phyloP scores from a whole-genome alignment of 2,797 vertebrate species.

The Pipistrellus kuhlii region DNA sequence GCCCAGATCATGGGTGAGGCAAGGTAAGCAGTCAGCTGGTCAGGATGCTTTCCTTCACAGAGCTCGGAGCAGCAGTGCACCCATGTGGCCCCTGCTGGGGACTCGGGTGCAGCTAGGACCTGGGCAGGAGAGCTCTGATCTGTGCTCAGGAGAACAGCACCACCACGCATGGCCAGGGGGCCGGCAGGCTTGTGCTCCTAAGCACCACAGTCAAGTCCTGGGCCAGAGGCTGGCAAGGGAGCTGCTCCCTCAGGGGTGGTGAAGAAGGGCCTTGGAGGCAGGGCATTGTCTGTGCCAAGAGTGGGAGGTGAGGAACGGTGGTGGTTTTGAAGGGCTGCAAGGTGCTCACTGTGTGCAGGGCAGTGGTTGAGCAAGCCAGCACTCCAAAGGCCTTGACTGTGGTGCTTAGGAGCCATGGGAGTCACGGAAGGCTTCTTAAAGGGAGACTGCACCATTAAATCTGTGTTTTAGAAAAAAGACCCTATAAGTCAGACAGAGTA shows the following conservation, averaged over 20 bases:
- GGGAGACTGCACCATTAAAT: not conserved
- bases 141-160: not conserved
- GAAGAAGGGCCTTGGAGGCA: not conserved
- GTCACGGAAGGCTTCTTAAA: not conserved
- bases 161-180: not conserved
- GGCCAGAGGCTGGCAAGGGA: not conserved
- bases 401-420: not conserved
- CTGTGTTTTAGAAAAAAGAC: not conserved
- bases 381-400: not conserved
- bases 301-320: not conserved
- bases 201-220: too few relatives aligned
- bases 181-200: not conserved
- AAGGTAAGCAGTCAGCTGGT: not conserved
- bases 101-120: not conserved
- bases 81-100: not conserved
- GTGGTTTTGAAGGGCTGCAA: not conserved
- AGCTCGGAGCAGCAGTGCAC: not conserved
- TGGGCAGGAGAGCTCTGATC: not conserved
- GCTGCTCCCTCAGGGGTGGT: not conserved
- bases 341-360: fast-evolving
- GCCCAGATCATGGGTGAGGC: not conserved
- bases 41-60: not conserved
- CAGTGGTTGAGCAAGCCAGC: not conserved
- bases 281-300: not conserved
- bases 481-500: not conserved